Conservation (phyloP, 2,888 invertebrate genomes). For the Mythimna albipuncta region DNA sequence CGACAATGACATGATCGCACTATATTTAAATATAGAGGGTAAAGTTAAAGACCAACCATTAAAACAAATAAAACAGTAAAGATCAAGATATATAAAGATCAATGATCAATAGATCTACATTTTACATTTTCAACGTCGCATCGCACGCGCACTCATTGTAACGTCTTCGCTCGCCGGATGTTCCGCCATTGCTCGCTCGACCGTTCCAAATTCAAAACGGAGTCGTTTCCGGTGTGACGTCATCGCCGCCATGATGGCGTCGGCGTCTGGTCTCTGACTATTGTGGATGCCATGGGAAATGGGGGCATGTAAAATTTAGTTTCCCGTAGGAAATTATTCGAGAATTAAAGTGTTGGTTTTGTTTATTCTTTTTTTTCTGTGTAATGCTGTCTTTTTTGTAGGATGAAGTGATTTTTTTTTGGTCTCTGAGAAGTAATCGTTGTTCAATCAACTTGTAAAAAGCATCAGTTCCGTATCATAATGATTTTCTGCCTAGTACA, state of each 20-base stretch:
- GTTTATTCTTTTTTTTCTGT: slow-evolving; percentile 48
- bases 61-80: slow-evolving; percentile 57
- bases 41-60: slow-evolving; percentile 13
- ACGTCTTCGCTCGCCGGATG: slow-evolving; percentile 89
- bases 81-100: slow-evolving; percentile 66
- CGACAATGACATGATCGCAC: background rate
- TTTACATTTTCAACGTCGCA: slow-evolving; percentile 73
- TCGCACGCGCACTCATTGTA: slow-evolving; percentile 85
- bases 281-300: slow-evolving; percentile 83
- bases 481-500: too few relatives aligned
- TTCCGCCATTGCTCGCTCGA: slow-evolving; percentile 90
- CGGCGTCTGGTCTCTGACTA: slow-evolving; percentile 78
- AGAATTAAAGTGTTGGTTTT: slow-evolving; percentile 56
- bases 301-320: slow-evolving; percentile 83
- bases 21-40: background rate
- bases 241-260: slow-evolving; percentile 85
- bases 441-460: too few relatives aligned
- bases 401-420: slow-evolving; percentile 19
- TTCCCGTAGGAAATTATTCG: slow-evolving; percentile 84
- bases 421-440: background rate
- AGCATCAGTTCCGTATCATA: too few relatives aligned
- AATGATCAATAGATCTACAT: slow-evolving; percentile 68
- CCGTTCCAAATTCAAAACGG: slow-evolving; percentile 91
- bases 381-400: slow-evolving; percentile 20
- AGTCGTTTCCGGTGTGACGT: slow-evolving; percentile 90